phyloP scores from a whole-genome alignment of 35 echinoderm and acorn worm species.

The Ophiothrix spiculata region DNA sequence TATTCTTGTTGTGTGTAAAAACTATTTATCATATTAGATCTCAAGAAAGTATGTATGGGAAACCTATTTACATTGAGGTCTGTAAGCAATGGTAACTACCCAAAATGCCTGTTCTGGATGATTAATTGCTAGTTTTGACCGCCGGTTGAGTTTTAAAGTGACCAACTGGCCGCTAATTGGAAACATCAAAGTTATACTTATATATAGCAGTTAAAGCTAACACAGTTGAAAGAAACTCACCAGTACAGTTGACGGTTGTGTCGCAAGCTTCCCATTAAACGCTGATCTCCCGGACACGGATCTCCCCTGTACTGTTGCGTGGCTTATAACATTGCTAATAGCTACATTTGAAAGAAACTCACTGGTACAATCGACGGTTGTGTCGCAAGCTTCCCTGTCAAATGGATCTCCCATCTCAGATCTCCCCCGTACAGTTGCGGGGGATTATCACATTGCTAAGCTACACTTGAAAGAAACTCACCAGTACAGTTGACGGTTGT shows the following conservation, averaged over 20 bases:
- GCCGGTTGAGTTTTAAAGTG: no score
- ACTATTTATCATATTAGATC: no score
- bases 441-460: slow-evolving; percentile 37
- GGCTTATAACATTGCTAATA: slow-evolving; percentile 64
- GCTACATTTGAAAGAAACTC: slow-evolving; percentile 52
- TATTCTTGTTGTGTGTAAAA: no score
- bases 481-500: slow-evolving; percentile 36
- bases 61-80: not conserved
- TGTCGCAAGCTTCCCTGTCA: slow-evolving; percentile 36
- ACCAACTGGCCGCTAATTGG: no score
- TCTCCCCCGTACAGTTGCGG: slow-evolving; percentile 51
- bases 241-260: slow-evolving; percentile 28
- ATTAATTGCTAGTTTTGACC: no score
- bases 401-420: slow-evolving; percentile 48
- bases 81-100: not conserved
- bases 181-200: not conserved
- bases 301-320: slow-evolving; percentile 53
- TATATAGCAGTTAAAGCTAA: not conserved
- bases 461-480: slow-evolving; percentile 15
- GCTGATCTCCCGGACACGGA: slow-evolving; percentile 49
- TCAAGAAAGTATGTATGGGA: no score
- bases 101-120: not conserved
- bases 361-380: slow-evolving; percentile 41
- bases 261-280: slow-evolving; percentile 39
- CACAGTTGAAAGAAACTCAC: slow-evolving; percentile 16